phyloP scores from a whole-genome alignment of 2,797 vertebrate genomes.

The Danionella dracula region DNA sequence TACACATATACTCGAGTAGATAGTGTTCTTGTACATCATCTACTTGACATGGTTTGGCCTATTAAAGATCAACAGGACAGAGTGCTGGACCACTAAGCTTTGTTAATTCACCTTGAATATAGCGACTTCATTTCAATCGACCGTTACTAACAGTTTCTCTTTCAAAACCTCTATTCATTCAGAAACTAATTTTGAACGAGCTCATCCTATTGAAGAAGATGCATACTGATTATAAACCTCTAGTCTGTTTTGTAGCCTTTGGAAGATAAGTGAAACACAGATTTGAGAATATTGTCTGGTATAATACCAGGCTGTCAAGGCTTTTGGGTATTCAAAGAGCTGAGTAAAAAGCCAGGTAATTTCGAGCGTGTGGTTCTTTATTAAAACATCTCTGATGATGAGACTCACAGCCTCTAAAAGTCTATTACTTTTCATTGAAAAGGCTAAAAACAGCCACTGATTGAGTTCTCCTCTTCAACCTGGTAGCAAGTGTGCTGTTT shows the following conservation, averaged over 20 bases:
- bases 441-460: not conserved
- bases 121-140: constrained; percentile 43
- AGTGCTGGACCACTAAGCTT: constrained; percentile 51
- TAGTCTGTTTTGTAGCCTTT: not conserved
- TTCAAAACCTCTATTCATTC: not conserved
- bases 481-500: too few species aligned
- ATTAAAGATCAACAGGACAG: constrained; percentile 57
- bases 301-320: not conserved
- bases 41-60: constrained; percentile 38
- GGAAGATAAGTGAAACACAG: not conserved
- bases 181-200: not conserved
- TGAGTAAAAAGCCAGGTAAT: not conserved
- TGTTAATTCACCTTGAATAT: constrained; percentile 54
- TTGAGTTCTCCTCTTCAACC: constrained; percentile 4
- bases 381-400: not conserved
- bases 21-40: constrained; percentile 13
- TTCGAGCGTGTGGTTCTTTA: not conserved
- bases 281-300: not conserved
- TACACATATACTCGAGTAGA: not conserved
- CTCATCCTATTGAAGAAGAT: not conserved
- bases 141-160: not conserved
- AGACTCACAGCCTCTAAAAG: not conserved
- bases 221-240: not conserved
- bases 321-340: constrained; percentile 12
- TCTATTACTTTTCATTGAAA: not conserved